phyloP scores from a whole-genome alignment of 2,888 invertebrate genomes.

The Argyresthia albistria region DNA sequence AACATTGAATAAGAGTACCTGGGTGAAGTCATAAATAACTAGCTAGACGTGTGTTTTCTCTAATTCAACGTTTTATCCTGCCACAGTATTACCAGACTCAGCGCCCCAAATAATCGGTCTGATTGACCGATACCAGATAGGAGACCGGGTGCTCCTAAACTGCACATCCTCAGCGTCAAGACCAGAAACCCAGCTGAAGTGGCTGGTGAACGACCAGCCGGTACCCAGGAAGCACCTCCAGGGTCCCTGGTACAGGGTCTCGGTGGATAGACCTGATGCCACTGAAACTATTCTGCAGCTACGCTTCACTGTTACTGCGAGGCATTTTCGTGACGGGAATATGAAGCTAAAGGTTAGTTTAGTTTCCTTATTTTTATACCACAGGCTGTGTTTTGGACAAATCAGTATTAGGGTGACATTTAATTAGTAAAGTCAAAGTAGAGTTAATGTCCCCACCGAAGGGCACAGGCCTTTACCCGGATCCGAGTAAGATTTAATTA shows the following conservation, averaged over 20 bases:
- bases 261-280: conserved; percentile 65
- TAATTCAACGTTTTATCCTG: too few species aligned
- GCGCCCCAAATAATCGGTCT: conserved; percentile 86
- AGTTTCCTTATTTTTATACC: not conserved
- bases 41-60: too few species aligned
- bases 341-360: conserved; percentile 82
- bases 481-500: too few species aligned
- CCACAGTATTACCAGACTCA: conserved; percentile 81
- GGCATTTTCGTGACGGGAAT: conserved; percentile 84
- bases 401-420: too few species aligned
- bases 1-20: too few species aligned
- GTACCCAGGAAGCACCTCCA: conserved; percentile 60
- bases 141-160: conserved; percentile 82
- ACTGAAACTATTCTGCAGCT: conserved; percentile 82
- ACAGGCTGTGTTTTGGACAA: too few species aligned
- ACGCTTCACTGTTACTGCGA: conserved; percentile 79
- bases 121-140: conserved; percentile 81
- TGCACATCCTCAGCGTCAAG: conserved; percentile 85
- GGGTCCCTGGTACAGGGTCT: conserved; percentile 63
- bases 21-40: too few species aligned
- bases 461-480: too few species aligned
- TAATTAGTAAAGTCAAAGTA: too few species aligned
- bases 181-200: conserved; percentile 83
- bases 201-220: conserved; percentile 86
- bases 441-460: too few species aligned